These are phyloP conservation scores for Eriosoma lanigerum DNA, from an alignment of 1,140 invertebrate species.

Conservation along the genomic window DNA sequence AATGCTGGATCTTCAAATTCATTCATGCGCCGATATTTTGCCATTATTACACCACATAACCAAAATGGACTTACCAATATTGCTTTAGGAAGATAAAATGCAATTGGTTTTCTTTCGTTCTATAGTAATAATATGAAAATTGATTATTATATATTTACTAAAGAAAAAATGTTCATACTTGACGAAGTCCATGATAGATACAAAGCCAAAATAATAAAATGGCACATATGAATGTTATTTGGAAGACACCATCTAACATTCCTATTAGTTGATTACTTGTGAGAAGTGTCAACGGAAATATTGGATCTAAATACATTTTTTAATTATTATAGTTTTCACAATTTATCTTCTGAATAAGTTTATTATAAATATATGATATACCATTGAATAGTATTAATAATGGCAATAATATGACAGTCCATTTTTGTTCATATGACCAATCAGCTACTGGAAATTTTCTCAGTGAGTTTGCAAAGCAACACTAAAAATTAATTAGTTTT, in stretches of 20 bases:
- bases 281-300: slow-evolving; percentile 88
- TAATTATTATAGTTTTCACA: background rate
- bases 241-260: slow-evolving; percentile 85
- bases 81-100: slow-evolving; percentile 91
- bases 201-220: slow-evolving; percentile 92
- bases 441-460: slow-evolving; percentile 85
- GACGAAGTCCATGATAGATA: slow-evolving; percentile 90
- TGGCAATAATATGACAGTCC: slow-evolving; percentile 89
- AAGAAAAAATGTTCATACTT: slow-evolving; percentile 64
- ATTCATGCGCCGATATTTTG: slow-evolving; percentile 87
- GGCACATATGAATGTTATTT: slow-evolving; percentile 84
- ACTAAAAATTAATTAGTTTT: slow-evolving; percentile 63
- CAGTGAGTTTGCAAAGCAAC: slow-evolving; percentile 86
- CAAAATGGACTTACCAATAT: slow-evolving; percentile 84
- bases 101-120: slow-evolving; percentile 81
- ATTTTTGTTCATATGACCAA: slow-evolving; percentile 98
- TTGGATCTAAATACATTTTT: slow-evolving; percentile 72
- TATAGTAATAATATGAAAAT: slow-evolving; percentile 59
- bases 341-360: background rate
- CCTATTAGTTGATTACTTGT: slow-evolving; percentile 87
- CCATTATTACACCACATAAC: slow-evolving; percentile 80
- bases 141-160: background rate
- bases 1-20: slow-evolving; percentile 89
- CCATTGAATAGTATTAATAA: slow-evolving; percentile 89
- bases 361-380: slow-evolving; percentile 59